Conservation (phyloP, 2,888 invertebrate species). For the Drosophila macrospina region DNA sequence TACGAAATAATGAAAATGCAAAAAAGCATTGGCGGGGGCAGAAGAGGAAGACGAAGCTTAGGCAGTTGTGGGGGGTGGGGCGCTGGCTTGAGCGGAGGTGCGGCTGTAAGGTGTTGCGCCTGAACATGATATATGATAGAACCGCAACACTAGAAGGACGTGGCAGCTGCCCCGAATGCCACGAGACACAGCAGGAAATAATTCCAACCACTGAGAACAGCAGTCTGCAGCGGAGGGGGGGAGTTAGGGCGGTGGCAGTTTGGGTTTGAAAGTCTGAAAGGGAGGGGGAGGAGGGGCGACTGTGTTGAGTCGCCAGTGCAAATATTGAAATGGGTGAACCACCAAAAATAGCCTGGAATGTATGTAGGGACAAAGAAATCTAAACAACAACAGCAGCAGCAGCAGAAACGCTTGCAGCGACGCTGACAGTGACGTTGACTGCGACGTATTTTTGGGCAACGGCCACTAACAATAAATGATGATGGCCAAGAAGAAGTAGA, state of each 20-base stretch:
- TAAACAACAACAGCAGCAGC: conserved; percentile 70
- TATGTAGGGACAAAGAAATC: conserved; percentile 74
- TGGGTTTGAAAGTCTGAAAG: too few species aligned
- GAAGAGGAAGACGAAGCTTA: conserved; percentile 26
- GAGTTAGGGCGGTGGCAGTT: too few species aligned
- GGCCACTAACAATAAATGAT: conserved; percentile 72
- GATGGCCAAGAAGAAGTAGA: conserved; percentile 60
- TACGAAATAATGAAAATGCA: conserved; percentile 71
- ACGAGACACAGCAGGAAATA: conserved; percentile 76
- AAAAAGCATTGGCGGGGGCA: conserved; percentile 38
- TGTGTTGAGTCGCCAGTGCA: conserved; percentile 51
- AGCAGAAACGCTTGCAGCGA: not conserved
- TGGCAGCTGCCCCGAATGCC: conserved; percentile 4
- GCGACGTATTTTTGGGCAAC: not conserved
- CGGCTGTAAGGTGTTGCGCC: conserved; percentile 51
- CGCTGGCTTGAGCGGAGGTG: not conserved
- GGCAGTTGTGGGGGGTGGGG: conserved; percentile 10
- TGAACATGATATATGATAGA: conserved; percentile 80
- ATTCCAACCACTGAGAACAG: conserved; percentile 64
- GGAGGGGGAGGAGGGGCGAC: conserved; percentile 5
- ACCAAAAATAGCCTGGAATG: conserved; percentile 52
- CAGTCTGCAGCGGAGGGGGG: not conserved
- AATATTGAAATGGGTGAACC: conserved; percentile 75
- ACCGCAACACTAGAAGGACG: conserved; percentile 31
- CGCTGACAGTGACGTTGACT: not conserved